A percentile compares a stretch with the other conserved stretches of the same genome.
Conservation (phyloP, 53 echinoderm and acorn worm genomes). For the Echinarachnius parma region DNA sequence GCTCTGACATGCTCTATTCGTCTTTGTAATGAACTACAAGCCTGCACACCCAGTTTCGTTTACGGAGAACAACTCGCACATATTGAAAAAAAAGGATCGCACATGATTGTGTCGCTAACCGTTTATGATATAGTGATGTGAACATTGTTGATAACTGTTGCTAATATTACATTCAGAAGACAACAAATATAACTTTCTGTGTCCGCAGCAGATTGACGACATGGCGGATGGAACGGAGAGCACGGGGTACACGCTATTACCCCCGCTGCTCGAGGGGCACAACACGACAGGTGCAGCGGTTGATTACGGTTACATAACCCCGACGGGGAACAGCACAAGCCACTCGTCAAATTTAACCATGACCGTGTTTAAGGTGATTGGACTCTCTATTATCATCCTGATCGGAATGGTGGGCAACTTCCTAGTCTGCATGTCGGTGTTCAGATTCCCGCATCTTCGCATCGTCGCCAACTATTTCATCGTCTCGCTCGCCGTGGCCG, state of each 20-base stretch:
- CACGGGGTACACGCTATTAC: neutral
- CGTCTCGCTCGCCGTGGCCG: conserved; percentile 86
- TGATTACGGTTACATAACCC: neutral
- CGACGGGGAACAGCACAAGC: neutral
- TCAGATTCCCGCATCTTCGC: conserved; percentile 70
- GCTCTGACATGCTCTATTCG: too few species aligned
- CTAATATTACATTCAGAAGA: too few species aligned
- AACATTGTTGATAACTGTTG: too few species aligned
- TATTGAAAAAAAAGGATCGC: neutral
- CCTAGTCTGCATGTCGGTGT: conserved; percentile 79
- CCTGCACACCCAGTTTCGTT: too few species aligned
- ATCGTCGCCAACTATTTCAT: conserved; percentile 97
- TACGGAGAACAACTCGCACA: neutral
- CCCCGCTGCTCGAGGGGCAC: neutral
- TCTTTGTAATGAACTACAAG: too few species aligned
- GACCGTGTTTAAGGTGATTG: conserved; percentile 62
- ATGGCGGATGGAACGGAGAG: conserved; percentile 5
- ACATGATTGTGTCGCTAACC: neutral
- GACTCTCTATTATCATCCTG: conserved; percentile 66
- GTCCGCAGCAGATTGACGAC: neutral
- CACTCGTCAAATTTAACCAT: conserved; percentile 13
- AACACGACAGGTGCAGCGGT: neutral
- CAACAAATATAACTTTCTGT: neutral
- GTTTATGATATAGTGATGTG: too few species aligned
- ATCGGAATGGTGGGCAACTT: conserved; percentile 79